phyloP scores from a whole-genome alignment of 2,888 invertebrate species.

The Conchocele bisecta region DNA sequence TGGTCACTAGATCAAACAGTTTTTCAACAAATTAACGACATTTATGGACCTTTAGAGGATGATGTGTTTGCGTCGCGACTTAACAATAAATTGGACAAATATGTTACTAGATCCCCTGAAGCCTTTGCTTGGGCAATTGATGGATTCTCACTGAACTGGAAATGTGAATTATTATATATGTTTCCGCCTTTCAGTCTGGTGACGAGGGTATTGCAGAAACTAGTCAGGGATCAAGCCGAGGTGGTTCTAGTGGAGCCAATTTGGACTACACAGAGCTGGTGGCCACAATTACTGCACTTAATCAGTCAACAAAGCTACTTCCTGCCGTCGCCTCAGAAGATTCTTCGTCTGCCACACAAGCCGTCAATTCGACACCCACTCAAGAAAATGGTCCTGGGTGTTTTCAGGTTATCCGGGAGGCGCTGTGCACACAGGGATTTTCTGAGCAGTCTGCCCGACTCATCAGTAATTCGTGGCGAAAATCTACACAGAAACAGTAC shows the following conservation, averaged over 20 bases:
- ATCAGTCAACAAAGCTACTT: conserved; percentile 4
- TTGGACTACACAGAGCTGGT: conserved; percentile 44
- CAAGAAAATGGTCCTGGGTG: conserved; percentile 37
- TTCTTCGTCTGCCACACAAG: conserved; percentile 26
- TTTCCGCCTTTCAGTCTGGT: conserved; percentile 43
- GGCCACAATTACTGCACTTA: not conserved
- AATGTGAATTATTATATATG: conserved; percentile 13
- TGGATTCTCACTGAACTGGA: conserved; percentile 28
- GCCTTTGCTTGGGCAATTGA: conserved; percentile 21
- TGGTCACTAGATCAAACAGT: conserved; percentile 24
- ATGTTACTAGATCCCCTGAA: conserved; percentile 14
- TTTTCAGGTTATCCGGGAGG: conserved; percentile 49
- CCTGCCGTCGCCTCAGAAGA: conserved; percentile 12
- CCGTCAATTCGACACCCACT: conserved; percentile 26
- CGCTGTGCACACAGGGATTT: conserved; percentile 26
- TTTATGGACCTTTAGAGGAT: not conserved
- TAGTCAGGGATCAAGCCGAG: conserved; percentile 25
- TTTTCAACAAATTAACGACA: conserved; percentile 12
- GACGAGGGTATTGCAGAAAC: conserved; percentile 23
- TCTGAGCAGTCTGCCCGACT: conserved; percentile 33
- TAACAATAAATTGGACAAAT: conserved; percentile 17
- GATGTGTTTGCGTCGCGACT: conserved; percentile 39
- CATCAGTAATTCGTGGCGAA: conserved; percentile 46
- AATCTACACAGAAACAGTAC: conserved; percentile 44
- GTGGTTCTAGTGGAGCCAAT: conserved; percentile 32